A percentile compares a stretch with the other conserved stretches of the same genome.
These are phyloP conservation scores for Antheraea pernyi DNA, from an alignment of 1,140 invertebrate species.

Conservation along the genomic window DNA sequence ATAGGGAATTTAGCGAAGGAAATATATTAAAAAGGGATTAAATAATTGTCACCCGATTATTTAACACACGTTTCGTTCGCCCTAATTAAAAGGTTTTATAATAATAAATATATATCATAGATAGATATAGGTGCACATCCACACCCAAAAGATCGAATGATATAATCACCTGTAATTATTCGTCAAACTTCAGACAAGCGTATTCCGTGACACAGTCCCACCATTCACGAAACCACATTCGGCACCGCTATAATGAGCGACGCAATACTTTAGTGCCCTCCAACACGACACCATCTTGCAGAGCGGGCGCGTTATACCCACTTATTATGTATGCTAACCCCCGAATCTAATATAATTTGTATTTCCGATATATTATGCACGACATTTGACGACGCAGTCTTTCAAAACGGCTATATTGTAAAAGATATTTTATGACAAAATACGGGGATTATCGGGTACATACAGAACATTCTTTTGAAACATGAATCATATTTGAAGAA, in stretches of 20 bases:
- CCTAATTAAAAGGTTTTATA: not conserved
- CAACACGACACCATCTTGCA: conserved; percentile 52
- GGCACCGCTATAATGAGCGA: conserved; percentile 53
- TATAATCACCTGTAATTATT: not conserved
- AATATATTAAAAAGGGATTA: not conserved
- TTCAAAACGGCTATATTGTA: conserved; percentile 36
- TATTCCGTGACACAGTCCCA: conserved; percentile 40
- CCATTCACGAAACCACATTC: conserved; percentile 42
- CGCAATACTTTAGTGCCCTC: conserved; percentile 58
- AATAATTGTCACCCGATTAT: too few species aligned
- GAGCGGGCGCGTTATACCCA: conserved; percentile 29
- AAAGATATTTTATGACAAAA: too few species aligned
- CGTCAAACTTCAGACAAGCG: conserved; percentile 14
- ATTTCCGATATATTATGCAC: conserved; percentile 61
- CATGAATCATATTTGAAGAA: too few species aligned
- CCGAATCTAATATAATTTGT: conserved; percentile 65
- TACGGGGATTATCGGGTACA: too few species aligned
- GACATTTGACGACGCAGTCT: conserved; percentile 37
- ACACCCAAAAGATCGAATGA: not conserved
- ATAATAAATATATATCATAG: not conserved
- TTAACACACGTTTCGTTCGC: too few species aligned
- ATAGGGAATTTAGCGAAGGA: too few species aligned
- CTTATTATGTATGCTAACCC: conserved; percentile 50
- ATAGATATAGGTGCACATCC: not conserved
- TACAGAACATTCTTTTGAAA: too few species aligned